Base-by-base conservation (phyloP, 2,797 vertebrate genomes). In the Pogoniulus pusillus region DNA sequence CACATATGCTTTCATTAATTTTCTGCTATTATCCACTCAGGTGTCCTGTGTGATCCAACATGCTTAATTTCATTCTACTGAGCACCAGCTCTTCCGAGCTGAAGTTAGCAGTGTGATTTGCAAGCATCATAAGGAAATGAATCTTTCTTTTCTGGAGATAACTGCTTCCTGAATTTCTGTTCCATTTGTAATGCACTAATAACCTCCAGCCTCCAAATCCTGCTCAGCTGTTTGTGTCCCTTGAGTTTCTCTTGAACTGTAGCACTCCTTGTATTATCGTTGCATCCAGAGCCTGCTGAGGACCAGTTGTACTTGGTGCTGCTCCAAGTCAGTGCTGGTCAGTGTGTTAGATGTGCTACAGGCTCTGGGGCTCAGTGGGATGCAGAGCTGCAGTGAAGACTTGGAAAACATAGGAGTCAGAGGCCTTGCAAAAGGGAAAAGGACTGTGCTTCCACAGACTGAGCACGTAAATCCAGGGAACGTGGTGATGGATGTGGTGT, bases 11-110 rank as follows among this genome's bases (percentile, higher is more conserved):
- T 76, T 88, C 95, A 96, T 95, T 95, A 91, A 95, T 95, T 96
- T 93, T 95, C 85, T 92, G 77, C 85, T 93, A 91, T 96, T 95
- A 96, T 93, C 93, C 89, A 90, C 89, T 96, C 93, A 94, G 94
- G 95, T 96, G 94, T 95, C 91, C 91, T 94, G 81, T 94, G 93
- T 96, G 94, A 96, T 95, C 92, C 93, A 96, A 83, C 92, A 92
- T 85, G 85, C 85, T 89, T 95, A 94, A 95, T 95, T 95, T 95
- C 87, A 92, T 96, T 95, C 82, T 83, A 27, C 73, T n/a, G 92
- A 93, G 94, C 92, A 81, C 91, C 85, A 89, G 91, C 87, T 93
- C 91, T 95, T 89, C 89, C 64, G 77, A 94, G 93, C 85, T 93
- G 92, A 89, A 94, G 76, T 79, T 91, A 85, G 82, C 76, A 75